Percentiles rank a stretch among this genome's conserved stretches.
Evolutionary conservation across 1,140 invertebrate genomes (phyloP).

Genomic region (Diachasmimorpha longicaudata): DNA sequence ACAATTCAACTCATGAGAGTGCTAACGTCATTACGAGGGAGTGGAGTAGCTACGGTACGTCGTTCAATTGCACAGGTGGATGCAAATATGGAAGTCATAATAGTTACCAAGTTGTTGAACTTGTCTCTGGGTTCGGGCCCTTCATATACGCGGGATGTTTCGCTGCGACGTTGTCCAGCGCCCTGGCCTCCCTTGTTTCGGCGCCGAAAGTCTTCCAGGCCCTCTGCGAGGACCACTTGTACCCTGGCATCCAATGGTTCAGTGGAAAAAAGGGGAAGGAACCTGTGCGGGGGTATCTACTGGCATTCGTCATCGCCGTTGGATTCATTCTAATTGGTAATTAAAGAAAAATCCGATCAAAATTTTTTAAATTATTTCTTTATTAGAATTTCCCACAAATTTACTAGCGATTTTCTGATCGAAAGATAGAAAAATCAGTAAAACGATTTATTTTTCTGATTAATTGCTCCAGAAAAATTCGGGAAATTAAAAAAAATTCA

Average conservation of each 20-base stretch:
- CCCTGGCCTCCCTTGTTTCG: conserved; percentile 92
- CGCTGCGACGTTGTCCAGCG: conserved; percentile 94
- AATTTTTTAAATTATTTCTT: too few relatives aligned
- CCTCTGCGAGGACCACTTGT: conserved; percentile 93
- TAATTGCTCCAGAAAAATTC: too few relatives aligned
- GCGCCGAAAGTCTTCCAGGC: conserved; percentile 96
- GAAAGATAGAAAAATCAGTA: too few relatives aligned
- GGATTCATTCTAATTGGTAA: conserved; percentile 88
- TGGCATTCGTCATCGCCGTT: conserved; percentile 90
- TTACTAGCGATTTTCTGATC: too few relatives aligned
- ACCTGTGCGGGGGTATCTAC: conserved; percentile 88
- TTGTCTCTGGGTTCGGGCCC: conserved; percentile 88
- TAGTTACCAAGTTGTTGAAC: conserved; percentile 86
- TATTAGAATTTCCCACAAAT: too few relatives aligned
- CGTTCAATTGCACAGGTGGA: conserved; percentile 50
- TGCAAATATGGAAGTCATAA: conserved; percentile 83
- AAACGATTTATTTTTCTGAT: too few relatives aligned
- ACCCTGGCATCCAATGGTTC: conserved; percentile 92
- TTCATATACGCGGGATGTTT: conserved; percentile 96
- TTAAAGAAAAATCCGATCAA: too few relatives aligned
- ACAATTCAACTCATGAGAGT: background rate
- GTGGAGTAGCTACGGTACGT: conserved; percentile 52
- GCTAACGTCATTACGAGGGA: conserved; percentile 9
- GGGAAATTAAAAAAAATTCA: too few relatives aligned
- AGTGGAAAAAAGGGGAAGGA: conserved; percentile 92